Conservation (phyloP, 2,113 vertebrate species). For the Oceanites oceanicus region DNA sequence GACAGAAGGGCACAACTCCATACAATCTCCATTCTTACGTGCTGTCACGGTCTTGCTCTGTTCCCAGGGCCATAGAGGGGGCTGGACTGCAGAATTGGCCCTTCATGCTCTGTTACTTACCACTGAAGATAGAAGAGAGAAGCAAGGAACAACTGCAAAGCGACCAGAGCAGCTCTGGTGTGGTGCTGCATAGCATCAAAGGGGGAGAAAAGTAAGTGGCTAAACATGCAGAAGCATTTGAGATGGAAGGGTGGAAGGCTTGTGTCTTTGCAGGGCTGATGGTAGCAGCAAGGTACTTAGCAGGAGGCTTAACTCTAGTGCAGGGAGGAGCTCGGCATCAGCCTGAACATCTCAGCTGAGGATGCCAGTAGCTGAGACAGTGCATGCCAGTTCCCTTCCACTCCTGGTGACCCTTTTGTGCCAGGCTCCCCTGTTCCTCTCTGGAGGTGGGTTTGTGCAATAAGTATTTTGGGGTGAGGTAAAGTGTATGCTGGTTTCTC, state of each 20-base stretch:
- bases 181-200: accelerated
- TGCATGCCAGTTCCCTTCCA: background rate
- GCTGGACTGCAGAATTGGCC: background rate
- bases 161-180: background rate
- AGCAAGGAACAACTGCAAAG: background rate
- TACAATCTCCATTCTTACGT: accelerated
- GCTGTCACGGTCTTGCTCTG: background rate
- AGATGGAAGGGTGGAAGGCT: background rate
- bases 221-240: background rate
- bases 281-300: background rate
- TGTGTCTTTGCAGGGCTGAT: background rate
- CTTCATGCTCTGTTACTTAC: background rate
- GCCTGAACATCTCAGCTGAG: background rate
- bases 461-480: constrained; percentile 46
- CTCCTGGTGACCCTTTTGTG: background rate
- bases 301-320: background rate
- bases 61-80: background rate
- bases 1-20: background rate
- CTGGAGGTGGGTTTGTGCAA: constrained; percentile 49
- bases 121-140: background rate
- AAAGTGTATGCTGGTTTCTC: constrained; percentile 39
- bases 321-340: background rate
- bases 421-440: background rate
- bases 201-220: accelerated
- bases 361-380: background rate